phyloP scores from a whole-genome alignment of 2,113 vertebrate genomes.

The Stegostoma tigrinum region DNA sequence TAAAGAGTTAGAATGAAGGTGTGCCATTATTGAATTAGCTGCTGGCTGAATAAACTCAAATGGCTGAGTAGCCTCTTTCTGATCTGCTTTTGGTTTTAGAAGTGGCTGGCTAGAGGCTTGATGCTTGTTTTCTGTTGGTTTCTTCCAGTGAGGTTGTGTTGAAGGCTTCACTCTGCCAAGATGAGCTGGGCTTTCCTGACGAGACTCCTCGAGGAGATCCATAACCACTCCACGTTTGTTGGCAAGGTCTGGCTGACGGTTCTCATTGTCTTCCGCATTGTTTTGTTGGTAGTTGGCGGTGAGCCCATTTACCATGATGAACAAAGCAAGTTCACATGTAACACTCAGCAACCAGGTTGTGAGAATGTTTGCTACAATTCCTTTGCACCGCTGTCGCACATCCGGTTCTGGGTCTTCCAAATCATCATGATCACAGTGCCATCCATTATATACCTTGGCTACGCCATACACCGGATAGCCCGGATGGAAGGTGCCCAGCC shows the following conservation, averaged over 20 bases:
- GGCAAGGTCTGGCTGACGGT: constrained; percentile 81
- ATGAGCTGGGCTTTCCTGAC: constrained; percentile 91
- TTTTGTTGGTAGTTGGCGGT: constrained; percentile 73
- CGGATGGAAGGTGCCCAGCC: constrained; percentile 52
- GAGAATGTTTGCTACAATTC: constrained; percentile 82
- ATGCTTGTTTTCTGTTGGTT: neutral
- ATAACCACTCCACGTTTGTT: constrained; percentile 83
- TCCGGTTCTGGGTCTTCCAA: constrained; percentile 84
- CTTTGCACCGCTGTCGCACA: constrained; percentile 73
- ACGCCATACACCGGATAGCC: constrained; percentile 75
- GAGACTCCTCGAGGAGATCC: constrained; percentile 78
- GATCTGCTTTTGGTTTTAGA: neutral
- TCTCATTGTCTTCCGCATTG: constrained; percentile 79
- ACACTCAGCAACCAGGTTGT: constrained; percentile 77
- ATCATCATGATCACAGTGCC: constrained; percentile 75
- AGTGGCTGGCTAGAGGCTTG: neutral
- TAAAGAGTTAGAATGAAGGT: neutral
- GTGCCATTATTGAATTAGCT: neutral
- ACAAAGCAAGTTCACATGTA: constrained; percentile 80
- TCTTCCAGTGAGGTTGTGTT: constrained; percentile 40
- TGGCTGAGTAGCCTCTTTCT: neutral
- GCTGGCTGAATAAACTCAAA: neutral
- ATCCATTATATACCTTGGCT: constrained; percentile 77
- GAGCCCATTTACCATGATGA: constrained; percentile 87
- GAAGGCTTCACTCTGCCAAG: constrained; percentile 43